phyloP scores from a whole-genome alignment of 2,888 invertebrate genomes.

The Drosophila birchii region DNA sequence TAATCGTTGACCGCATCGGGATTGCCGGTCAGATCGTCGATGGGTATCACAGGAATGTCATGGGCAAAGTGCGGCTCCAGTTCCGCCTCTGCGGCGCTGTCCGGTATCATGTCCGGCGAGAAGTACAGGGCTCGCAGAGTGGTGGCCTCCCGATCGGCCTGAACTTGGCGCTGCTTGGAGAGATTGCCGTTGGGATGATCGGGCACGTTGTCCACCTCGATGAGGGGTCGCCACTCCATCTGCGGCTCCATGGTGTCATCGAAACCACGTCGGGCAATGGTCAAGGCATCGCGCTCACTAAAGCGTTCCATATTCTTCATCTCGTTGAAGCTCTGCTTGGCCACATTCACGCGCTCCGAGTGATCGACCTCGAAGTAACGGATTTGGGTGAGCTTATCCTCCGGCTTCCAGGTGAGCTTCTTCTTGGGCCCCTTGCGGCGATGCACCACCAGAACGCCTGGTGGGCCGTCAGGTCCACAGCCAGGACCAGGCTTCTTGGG shows the following conservation, averaged over 20 bases:
- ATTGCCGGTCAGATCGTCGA: conserved; percentile 94
- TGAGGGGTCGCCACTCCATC: conserved; percentile 90
- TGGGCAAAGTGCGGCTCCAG: conserved; percentile 90
- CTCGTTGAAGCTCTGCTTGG: conserved; percentile 92
- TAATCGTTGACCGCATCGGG: conserved; percentile 92
- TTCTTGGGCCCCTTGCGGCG: conserved; percentile 92
- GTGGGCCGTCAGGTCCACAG: conserved; percentile 87
- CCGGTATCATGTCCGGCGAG: conserved; percentile 93
- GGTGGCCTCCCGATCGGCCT: conserved; percentile 93
- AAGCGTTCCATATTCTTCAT: conserved; percentile 95
- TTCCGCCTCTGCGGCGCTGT: conserved; percentile 94
- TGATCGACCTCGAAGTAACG: conserved; percentile 97
- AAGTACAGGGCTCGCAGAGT: conserved; percentile 93
- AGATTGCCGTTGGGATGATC: conserved; percentile 90
- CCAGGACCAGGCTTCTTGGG: conserved; percentile 83
- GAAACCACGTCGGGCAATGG: conserved; percentile 90
- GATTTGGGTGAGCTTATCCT: conserved; percentile 91
- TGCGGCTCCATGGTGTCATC: conserved; percentile 94
- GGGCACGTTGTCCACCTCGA: conserved; percentile 89
- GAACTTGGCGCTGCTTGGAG: conserved; percentile 94
- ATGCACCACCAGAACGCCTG: conserved; percentile 90
- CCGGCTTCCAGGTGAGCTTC: conserved; percentile 92
- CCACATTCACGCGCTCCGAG: conserved; percentile 97
- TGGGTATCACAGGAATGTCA: conserved; percentile 93
- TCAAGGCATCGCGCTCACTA: conserved; percentile 93